These are phyloP conservation scores for Pachycephala philippinensis DNA, from an alignment of 2,113 vertebrate species.

Conservation along the genomic window DNA sequence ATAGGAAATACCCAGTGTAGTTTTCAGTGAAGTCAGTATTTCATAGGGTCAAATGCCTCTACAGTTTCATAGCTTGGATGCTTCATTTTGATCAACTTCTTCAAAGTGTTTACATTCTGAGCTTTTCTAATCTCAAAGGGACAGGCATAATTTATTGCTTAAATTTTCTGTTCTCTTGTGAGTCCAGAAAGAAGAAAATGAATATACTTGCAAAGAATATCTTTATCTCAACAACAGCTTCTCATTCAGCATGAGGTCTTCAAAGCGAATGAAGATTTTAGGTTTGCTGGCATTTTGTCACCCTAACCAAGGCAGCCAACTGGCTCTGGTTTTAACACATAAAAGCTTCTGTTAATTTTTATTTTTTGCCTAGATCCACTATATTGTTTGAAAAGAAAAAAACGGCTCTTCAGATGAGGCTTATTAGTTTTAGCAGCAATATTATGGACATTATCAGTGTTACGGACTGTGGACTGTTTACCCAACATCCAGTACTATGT, in stretches of 20 bases:
- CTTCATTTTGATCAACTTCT: not conserved
- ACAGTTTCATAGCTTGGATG: not conserved
- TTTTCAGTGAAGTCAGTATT: not conserved
- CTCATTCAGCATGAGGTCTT: slow-evolving; percentile 68
- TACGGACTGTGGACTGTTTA: not conserved
- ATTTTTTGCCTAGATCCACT: not conserved
- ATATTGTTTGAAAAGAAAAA: not conserved
- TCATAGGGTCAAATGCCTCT: not conserved
- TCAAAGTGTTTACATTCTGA: not conserved
- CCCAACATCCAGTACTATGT: not conserved
- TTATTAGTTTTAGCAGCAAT: not conserved
- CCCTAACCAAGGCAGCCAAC: slow-evolving; percentile 48
- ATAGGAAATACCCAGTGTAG: not conserved
- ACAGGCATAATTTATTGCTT: not conserved
- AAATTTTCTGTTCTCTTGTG: not conserved
- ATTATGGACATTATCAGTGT: not conserved
- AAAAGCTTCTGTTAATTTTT: slow-evolving; percentile 33
- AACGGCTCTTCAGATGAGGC: not conserved
- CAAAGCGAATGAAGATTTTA: slow-evolving; percentile 48
- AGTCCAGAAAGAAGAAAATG: not conserved
- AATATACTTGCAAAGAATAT: not conserved
- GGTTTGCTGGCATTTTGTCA: slow-evolving; percentile 55
- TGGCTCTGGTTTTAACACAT: slow-evolving; percentile 40
- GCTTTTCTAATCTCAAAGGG: not conserved
- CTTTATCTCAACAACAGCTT: slow-evolving; percentile 59